phyloP scores from a whole-genome alignment of 1,140 invertebrate species.

The Hypsibius dujardini region DNA sequence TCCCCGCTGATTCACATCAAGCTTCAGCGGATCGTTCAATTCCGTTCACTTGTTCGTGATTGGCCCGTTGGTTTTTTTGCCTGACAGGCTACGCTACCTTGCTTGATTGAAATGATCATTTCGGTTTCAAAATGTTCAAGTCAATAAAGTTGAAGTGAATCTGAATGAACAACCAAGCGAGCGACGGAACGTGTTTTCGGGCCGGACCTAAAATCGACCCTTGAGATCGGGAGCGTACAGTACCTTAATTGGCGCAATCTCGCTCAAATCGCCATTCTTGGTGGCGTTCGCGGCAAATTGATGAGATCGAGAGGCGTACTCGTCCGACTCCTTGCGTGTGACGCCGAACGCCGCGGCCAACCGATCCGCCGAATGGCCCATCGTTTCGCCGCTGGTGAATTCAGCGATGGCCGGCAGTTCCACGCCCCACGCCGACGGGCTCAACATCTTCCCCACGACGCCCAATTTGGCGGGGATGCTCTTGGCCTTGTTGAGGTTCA shows the following conservation, averaged over 20 bases:
- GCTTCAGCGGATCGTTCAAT: too few species aligned
- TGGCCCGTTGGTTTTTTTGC: too few species aligned
- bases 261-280: slow-evolving; percentile 67
- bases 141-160: not conserved
- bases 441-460: slow-evolving; percentile 40
- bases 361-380: slow-evolving; percentile 92
- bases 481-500: slow-evolving; percentile 81
- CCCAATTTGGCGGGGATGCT: slow-evolving; percentile 53
- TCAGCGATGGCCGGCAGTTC: slow-evolving; percentile 82
- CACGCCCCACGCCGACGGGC: slow-evolving; percentile 22
- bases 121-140: not conserved
- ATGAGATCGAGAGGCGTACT: slow-evolving; percentile 81
- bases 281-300: slow-evolving; percentile 66
- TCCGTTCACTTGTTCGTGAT: too few species aligned
- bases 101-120: slow-evolving; percentile 15
- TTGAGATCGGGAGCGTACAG: slow-evolving; percentile 26
- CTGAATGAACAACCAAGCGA: not conserved
- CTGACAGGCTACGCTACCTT: too few species aligned
- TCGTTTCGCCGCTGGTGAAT: slow-evolving; percentile 90
- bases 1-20: too few species aligned
- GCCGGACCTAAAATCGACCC: not conserved
- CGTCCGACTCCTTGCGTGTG: slow-evolving; percentile 60
- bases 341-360: slow-evolving; percentile 82
- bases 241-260: slow-evolving; percentile 67
- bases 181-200: not conserved